phyloP scores from a whole-genome alignment of 2,797 vertebrate species.

The Chelidonichthys spinosus region DNA sequence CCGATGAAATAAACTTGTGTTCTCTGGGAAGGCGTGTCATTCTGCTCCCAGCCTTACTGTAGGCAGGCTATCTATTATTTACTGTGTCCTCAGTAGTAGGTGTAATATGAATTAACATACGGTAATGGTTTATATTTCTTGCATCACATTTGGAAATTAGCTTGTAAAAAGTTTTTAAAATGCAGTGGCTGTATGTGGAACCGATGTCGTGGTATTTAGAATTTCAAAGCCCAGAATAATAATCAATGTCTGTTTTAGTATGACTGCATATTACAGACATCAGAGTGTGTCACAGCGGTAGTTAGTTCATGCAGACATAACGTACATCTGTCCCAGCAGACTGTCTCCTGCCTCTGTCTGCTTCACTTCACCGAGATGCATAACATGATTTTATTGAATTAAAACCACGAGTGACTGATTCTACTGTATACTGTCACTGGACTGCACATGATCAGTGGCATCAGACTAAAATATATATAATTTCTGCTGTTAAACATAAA shows the following conservation, averaged over 20 bases:
- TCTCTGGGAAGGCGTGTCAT: not conserved
- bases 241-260: not conserved
- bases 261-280: not conserved
- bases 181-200: not conserved
- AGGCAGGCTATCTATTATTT: not conserved
- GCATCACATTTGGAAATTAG: not conserved
- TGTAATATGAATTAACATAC: not conserved
- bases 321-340: constrained; percentile 57
- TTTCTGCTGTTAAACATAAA: not conserved
- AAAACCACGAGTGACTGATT: constrained; percentile 58
- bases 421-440: not conserved
- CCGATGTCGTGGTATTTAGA: too few species aligned
- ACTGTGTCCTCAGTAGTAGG: rapidly evolving
- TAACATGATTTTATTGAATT: constrained; percentile 41
- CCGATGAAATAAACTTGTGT: not conserved
- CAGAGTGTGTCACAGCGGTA: constrained; percentile 11
- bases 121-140: not conserved
- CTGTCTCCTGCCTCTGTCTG: constrained; percentile 7
- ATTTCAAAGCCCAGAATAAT: too few species aligned
- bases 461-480: not conserved
- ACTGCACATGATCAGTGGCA: not conserved
- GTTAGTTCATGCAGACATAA: constrained; percentile 63
- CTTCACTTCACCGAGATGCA: constrained; percentile 54
- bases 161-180: not conserved
- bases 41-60: not conserved